Evolutionary conservation across 30 jellyfish, hydroid and myxozoan species (phyloP).

Genomic region (Hydra vulgaris): DNA sequence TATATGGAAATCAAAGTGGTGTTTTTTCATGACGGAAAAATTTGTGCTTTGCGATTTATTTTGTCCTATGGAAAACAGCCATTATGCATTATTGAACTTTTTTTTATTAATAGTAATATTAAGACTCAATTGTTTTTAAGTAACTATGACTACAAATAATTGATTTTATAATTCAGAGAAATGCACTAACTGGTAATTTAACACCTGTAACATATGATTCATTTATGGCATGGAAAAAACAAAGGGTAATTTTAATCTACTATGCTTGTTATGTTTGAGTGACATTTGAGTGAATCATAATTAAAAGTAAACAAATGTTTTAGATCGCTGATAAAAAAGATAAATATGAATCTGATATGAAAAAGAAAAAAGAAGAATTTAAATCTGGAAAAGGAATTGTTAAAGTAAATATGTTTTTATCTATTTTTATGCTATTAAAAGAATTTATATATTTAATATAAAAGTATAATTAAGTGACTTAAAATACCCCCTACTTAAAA

Average conservation of each 20-base stretch:
- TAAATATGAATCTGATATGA: constrained; percentile 48
- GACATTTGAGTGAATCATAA: too few relatives aligned
- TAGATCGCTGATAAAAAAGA: constrained; percentile 68
- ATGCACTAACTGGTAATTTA: constrained; percentile 48
- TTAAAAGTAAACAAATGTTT: neutral
- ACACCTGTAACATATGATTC: constrained; percentile 92
- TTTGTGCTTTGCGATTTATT: too few relatives aligned
- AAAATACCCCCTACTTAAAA: neutral
- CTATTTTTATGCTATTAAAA: neutral
- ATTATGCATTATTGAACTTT: too few relatives aligned
- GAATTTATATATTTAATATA: too few relatives aligned
- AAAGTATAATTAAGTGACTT: too few relatives aligned
- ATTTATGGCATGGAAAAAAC: constrained; percentile 79
- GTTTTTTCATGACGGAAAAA: too few relatives aligned
- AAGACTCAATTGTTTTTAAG: too few relatives aligned
- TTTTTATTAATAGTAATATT: neutral
- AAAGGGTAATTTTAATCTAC: constrained; percentile 34
- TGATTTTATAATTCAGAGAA: too few relatives aligned
- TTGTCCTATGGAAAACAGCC: too few relatives aligned
- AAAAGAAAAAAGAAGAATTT: constrained; percentile 77
- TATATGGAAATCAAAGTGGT: too few relatives aligned
- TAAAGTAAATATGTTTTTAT: constrained; percentile 37
- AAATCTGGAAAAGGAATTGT: constrained; percentile 78
- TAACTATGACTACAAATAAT: too few relatives aligned
- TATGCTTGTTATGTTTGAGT: neutral